Base-by-base conservation (phyloP, 37 sponge, comb jelly and placozoan genomes). In the Ephydatia muelleri region DNA sequence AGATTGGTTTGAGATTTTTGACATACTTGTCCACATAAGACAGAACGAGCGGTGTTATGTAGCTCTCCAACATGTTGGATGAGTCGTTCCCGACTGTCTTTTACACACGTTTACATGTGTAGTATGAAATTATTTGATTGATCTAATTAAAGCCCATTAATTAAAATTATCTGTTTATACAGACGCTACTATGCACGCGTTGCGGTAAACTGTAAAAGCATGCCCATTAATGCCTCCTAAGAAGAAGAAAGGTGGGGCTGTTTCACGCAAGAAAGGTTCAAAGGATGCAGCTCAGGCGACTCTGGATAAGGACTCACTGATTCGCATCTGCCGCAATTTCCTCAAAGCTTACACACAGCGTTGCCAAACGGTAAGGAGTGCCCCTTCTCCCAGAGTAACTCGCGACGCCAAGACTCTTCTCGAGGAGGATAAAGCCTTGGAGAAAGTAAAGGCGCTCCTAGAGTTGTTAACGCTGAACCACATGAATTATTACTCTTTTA, bases 1-100 rank as follows among this genome's bases (percentile, higher is more conserved):
- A 12, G 91, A 86, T 11, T n/a, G 98, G 98, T 65, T 92, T 85
- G 35, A 97, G 82, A 73, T 97, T 97, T 79, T 95, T 97, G 75
- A 97, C 92, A 78, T 95, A 97, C 74, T 95, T 97, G 75, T 89
- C 85, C 37, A 97, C 75, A 79, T 97, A 97, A 38, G 93, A 93
- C 86, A 91, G 92, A 76, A 97, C 76, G 38, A 97, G 65, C 14
- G 98, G 98, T 2, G 98, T 97, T 12, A 97, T 92, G 86, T 97
- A 97, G 19, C 88, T 78, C 75, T 97, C 98, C 78, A 97, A 74
- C 98, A 97, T 97, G 48, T 16, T 57, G 57, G 19, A 79, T 4
- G 34, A 34, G 14, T 19, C 40, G 76, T 5, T 25, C 38, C 8
- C 25, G 21, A 8, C 70, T 69, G 30, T 69, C 5, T 30, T 69